Evolutionary conservation across 2,888 invertebrate species (phyloP), one percentile per base, ranked within the genome.

Genomic region (Eremobia ochroleuca): DNA sequence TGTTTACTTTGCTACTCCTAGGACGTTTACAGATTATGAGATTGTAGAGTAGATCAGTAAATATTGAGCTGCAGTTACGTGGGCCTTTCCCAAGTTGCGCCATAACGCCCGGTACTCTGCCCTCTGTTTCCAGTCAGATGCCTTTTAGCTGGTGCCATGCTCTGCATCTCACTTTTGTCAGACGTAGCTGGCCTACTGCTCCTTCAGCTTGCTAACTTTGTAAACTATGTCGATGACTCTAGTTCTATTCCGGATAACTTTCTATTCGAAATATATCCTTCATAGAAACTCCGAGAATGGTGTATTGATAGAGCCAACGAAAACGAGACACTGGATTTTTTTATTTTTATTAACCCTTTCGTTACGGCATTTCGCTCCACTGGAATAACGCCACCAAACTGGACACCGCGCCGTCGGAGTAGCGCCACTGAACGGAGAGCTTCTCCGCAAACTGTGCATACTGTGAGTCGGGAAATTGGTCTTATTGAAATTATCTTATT

Each of bases 341-440:
- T 8, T 6, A 31, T 25, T 55, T 52, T 70, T 70, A 73, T 73
- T 70, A 31, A n/a, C n/a, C n/a, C n/a, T n/a, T n/a, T n/a, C n/a
- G n/a, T n/a, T n/a, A n/a, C n/a, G n/a, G n/a, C n/a, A n/a, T n/a
- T n/a, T n/a, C n/a, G n/a, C n/a, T n/a, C n/a, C n/a, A n/a, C n/a
- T n/a, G n/a, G n/a, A n/a, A n/a, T n/a, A n/a, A n/a, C n/a, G n/a
- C n/a, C n/a, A n/a, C n/a, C n/a, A n/a, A n/a, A n/a, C n/a, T n/a
- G n/a, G n/a, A n/a, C n/a, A n/a, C n/a, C n/a, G n/a, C n/a, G n/a
- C n/a, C n/a, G n/a, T n/a, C n/a, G n/a, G n/a, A n/a, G n/a, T n/a
- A n/a, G n/a, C n/a, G n/a, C n/a, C n/a, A n/a, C n/a, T n/a, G n/a
- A n/a, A n/a, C n/a, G n/a, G n/a, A n/a, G n/a, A n/a, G n/a, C n/a